These are phyloP conservation scores for Cetoscarus ocellatus DNA, from an alignment of 2,797 vertebrate species.

Conservation along the genomic window DNA sequence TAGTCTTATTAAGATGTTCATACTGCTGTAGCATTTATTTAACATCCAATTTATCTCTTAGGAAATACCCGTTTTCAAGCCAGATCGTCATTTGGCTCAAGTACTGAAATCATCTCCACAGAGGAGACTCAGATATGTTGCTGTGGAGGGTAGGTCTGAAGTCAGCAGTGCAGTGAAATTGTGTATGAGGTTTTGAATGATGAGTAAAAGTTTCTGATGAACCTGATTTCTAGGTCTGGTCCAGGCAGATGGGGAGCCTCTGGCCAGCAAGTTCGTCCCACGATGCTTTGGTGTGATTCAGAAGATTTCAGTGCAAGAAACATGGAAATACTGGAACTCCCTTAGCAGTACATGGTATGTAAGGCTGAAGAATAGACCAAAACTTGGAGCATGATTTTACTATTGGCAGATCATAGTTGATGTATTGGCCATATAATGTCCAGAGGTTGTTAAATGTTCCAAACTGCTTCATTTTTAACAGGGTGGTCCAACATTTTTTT, in stretches of 20 bases:
- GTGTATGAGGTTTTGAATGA: background rate
- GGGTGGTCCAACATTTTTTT: too few relatives aligned
- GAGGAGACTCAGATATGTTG: conserved; percentile 81
- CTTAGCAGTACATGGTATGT: conserved; percentile 71
- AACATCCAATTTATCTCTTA: conserved; percentile 18
- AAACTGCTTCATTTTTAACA: too few relatives aligned
- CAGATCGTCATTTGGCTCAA: conserved; percentile 76
- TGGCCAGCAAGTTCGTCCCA: conserved; percentile 80
- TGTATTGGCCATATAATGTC: too few relatives aligned
- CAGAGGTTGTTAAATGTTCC: too few relatives aligned
- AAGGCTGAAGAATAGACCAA: background rate
- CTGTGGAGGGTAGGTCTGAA: conserved; percentile 81
- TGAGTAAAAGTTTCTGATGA: background rate
- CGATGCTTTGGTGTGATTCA: conserved; percentile 81
- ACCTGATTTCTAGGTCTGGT: conserved; percentile 72
- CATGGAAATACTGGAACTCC: conserved; percentile 80
- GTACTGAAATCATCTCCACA: conserved; percentile 68
- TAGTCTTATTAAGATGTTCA: background rate
- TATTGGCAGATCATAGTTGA: too few relatives aligned
- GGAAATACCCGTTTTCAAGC: conserved; percentile 82
- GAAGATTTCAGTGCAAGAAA: conserved; percentile 72
- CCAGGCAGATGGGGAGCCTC: conserved; percentile 77
- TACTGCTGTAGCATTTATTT: background rate
- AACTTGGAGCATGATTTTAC: too few relatives aligned
- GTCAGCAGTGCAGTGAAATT: background rate